These are phyloP conservation scores for Parochlus steinenii DNA, from an alignment of 2,888 invertebrate genomes.

Conservation along the genomic window DNA sequence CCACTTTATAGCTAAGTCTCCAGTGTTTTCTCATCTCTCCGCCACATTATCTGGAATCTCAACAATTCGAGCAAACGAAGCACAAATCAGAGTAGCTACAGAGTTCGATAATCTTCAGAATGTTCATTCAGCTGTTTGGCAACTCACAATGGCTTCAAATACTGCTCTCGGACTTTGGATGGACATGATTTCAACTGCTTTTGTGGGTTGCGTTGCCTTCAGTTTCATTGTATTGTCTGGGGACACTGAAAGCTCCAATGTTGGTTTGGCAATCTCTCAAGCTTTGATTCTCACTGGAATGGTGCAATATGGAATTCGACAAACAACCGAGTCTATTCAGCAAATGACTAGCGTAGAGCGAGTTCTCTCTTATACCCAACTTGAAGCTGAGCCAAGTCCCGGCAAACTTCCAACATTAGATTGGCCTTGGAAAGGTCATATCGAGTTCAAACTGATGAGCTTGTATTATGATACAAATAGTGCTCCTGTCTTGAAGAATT, in stretches of 20 bases:
- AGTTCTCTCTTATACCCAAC: slow-evolving; percentile 50
- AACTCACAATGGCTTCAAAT: slow-evolving; percentile 25
- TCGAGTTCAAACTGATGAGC: slow-evolving; percentile 36
- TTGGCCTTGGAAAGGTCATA: slow-evolving; percentile 53
- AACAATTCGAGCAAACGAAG: slow-evolving; percentile 66
- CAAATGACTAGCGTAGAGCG: slow-evolving; percentile 61
- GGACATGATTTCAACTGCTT: slow-evolving; percentile 50
- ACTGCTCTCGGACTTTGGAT: slow-evolving; percentile 56
- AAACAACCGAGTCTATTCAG: slow-evolving; percentile 49
- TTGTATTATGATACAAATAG: slow-evolving; percentile 41
- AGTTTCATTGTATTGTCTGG: slow-evolving; percentile 42
- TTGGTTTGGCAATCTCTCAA: slow-evolving; percentile 50
- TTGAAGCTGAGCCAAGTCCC: slow-evolving; percentile 38
- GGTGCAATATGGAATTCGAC: slow-evolving; percentile 53
- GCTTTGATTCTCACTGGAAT: slow-evolving; percentile 51
- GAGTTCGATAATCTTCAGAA: slow-evolving; percentile 61
- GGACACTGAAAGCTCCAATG: slow-evolving; percentile 44
- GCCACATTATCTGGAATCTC: slow-evolving; percentile 71
- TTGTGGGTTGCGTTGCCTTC: slow-evolving; percentile 45
- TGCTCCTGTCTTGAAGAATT: slow-evolving; percentile 52
- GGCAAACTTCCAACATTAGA: slow-evolving; percentile 36
- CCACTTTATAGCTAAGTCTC: slow-evolving; percentile 35
- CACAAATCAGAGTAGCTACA: slow-evolving; percentile 50
- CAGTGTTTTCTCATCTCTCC: slow-evolving; percentile 83
- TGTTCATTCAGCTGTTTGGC: slow-evolving; percentile 30